phyloP scores from a whole-genome alignment of 2,888 invertebrate species.

The Allygus modestus region DNA sequence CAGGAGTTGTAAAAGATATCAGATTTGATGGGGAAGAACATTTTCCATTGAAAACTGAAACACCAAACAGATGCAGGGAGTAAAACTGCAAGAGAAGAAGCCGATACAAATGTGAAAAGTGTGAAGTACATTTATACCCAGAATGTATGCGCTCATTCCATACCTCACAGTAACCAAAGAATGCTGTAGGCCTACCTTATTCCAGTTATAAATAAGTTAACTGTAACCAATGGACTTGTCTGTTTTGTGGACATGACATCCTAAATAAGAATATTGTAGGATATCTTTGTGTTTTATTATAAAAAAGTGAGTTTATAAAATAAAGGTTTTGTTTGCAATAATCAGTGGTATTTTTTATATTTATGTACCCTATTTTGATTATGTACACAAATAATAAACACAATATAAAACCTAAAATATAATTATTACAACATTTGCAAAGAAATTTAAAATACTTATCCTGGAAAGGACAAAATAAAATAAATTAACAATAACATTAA shows the following conservation, averaged over 20 bases:
- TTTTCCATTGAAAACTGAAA: background rate
- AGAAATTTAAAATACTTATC: no score
- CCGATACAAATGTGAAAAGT: constrained; percentile 5
- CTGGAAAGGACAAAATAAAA: no score
- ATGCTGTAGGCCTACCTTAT: background rate
- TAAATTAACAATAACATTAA: no score
- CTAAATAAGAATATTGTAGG: background rate
- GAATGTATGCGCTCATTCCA: constrained; percentile 27
- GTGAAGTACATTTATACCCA: background rate
- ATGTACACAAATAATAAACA: no score
- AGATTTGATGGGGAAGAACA: constrained; percentile 8
- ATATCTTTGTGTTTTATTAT: background rate
- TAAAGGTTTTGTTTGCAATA: no score
- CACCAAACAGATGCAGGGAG: constrained; percentile 16
- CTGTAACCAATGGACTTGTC: background rate
- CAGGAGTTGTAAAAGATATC: background rate
- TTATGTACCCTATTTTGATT: no score
- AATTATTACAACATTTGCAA: no score
- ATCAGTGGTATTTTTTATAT: no score
- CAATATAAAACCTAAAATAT: no score
- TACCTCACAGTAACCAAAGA: background rate
- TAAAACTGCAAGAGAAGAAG: background rate
- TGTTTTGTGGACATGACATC: no score
- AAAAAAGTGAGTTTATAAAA: no score
- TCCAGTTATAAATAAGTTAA: background rate